phyloP scores from a whole-genome alignment of 2,888 invertebrate species.

The Agrochola macilenta region DNA sequence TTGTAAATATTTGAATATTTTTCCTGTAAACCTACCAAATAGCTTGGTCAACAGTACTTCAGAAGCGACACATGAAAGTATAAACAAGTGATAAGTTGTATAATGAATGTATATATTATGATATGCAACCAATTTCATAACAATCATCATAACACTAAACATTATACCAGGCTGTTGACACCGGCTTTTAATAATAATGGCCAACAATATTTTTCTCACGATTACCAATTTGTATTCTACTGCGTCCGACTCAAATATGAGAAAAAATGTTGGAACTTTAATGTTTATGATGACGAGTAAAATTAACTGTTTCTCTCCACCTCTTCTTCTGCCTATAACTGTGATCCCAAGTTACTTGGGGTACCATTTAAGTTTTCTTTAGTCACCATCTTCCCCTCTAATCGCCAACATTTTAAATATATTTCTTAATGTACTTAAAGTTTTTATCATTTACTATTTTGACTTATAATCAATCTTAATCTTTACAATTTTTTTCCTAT shows the following conservation, averaged over 20 bases:
- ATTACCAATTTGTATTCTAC: slow-evolving; percentile 13
- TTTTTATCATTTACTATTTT: too few relatives aligned
- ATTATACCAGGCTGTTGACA: background rate
- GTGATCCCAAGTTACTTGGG: background rate
- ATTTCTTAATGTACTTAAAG: too few relatives aligned
- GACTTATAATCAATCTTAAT: too few relatives aligned
- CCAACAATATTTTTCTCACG: slow-evolving; percentile 2
- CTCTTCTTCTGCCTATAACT: background rate
- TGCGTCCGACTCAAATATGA: background rate
- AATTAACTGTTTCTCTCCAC: background rate
- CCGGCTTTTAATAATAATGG: background rate
- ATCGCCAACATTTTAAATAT: too few relatives aligned
- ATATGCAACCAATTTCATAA: background rate
- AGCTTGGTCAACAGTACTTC: background rate
- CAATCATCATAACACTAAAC: background rate
- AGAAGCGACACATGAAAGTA: background rate
- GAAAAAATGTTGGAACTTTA: background rate
- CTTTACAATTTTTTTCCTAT: too few relatives aligned
- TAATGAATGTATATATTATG: too few relatives aligned
- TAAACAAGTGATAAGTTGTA: background rate
- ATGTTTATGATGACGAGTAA: background rate
- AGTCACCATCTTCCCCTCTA: too few relatives aligned
- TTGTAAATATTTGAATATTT: too few relatives aligned
- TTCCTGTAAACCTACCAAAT: background rate
- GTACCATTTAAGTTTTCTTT: too few relatives aligned